Evolutionary conservation across 2,797 vertebrate genomes (phyloP).

Genomic region (Eulemur coronatus): DNA sequence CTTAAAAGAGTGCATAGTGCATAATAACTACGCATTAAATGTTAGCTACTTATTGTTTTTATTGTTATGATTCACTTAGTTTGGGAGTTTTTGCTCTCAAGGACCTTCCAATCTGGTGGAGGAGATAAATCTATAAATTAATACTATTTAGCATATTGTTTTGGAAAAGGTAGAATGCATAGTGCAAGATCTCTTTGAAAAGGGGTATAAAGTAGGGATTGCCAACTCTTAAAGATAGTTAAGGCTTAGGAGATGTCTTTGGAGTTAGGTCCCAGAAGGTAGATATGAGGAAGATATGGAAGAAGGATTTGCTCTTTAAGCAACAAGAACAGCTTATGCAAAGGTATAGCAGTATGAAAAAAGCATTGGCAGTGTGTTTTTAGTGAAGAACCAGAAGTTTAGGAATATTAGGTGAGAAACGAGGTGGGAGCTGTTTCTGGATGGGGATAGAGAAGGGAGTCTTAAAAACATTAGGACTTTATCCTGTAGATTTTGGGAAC

Average conservation of each 20-base stretch:
- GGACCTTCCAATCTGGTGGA: neutral
- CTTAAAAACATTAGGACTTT: neutral
- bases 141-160: neutral
- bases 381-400: neutral
- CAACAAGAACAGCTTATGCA: neutral
- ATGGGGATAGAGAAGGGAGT: neutral
- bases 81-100: neutral
- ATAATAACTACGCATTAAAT: neutral
- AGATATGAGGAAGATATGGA: neutral
- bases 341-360: neutral
- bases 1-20: neutral
- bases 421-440: neutral
- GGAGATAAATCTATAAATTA: neutral
- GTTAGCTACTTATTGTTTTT: neutral
- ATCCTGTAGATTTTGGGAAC: neutral
- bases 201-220: neutral
- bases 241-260: neutral
- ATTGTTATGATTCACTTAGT: neutral
- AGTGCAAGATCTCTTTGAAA: neutral
- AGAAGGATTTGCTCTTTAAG: neutral
- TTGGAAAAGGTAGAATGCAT: neutral
- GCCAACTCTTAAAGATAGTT: neutral
- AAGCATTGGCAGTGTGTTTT: neutral
- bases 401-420: neutral
- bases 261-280: neutral